A percentile compares a stretch with the other conserved stretches of the same genome.
These are phyloP conservation scores for Gymnoscopelus microlampas DNA, from an alignment of 2,797 vertebrate species.

Conservation along the genomic window DNA sequence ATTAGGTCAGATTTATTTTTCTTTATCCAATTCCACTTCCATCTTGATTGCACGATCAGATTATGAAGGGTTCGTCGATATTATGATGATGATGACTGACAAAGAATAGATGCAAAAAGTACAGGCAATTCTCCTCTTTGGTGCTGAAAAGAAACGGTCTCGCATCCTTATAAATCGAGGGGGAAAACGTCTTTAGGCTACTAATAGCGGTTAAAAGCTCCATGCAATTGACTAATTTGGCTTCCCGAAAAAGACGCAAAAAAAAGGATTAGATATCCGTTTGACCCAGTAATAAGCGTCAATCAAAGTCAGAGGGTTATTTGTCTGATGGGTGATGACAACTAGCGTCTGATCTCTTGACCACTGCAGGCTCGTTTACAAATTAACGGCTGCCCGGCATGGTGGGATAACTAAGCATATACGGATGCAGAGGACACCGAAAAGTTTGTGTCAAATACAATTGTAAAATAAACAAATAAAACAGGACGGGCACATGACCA, in stretches of 20 bases:
- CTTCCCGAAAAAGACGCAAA: not conserved
- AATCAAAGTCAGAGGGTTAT: conserved; percentile 52
- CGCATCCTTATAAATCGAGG: not conserved
- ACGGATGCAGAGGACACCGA: not conserved
- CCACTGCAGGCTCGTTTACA: conserved; percentile 62
- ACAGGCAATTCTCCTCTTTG: conserved; percentile 56
- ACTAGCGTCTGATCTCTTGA: conserved; percentile 67
- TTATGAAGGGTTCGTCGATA: conserved; percentile 61
- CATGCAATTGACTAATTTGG: not conserved
- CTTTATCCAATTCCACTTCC: conserved; percentile 52
- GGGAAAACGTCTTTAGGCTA: not conserved
- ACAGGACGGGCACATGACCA: not conserved
- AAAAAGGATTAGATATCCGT: conserved; percentile 1
- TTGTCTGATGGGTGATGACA: conserved; percentile 70
- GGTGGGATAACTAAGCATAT: conserved; percentile 15
- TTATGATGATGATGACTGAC: conserved; percentile 37
- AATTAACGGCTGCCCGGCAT: conserved; percentile 62
- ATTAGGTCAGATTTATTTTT: conserved; percentile 69
- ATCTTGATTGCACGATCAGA: conserved; percentile 62
- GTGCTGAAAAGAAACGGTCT: conserved; percentile 28
- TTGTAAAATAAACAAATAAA: not conserved
- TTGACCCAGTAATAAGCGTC: conserved; percentile 45
- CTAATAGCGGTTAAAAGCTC: not conserved
- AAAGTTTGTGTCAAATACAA: conserved; percentile 34
- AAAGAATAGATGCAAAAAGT: conserved; percentile 66